Conservation (phyloP, 2,797 vertebrate genomes). For the Myotis planiceps region DNA sequence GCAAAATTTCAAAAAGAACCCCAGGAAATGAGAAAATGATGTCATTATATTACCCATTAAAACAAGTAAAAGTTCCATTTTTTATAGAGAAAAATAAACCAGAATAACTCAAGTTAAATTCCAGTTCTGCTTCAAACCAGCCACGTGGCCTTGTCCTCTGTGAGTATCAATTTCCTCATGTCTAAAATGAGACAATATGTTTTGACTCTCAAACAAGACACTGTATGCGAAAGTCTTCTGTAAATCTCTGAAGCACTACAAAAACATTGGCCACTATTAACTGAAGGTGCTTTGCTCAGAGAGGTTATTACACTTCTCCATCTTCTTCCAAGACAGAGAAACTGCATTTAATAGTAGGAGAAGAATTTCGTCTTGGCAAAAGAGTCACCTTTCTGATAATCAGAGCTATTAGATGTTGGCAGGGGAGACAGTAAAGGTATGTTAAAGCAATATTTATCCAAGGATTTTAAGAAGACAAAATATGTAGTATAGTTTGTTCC, state of each 20-base stretch:
- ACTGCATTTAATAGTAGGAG: neutral
- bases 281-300: neutral
- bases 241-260: neutral
- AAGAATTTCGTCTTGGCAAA: conserved; percentile 27
- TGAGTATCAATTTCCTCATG: neutral
- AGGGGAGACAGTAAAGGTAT: neutral
- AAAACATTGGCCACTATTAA: neutral
- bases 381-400: neutral
- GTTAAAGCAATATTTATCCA: neutral
- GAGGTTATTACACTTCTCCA: neutral
- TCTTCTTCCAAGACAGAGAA: neutral
- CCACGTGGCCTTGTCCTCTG: neutral
- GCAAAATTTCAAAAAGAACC: conserved; percentile 14
- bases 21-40: conserved; percentile 53
- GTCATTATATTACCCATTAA: neutral
- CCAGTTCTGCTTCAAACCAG: neutral
- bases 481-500: neutral
- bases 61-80: conserved; percentile 29
- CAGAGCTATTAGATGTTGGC: neutral
- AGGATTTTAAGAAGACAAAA: conserved; percentile 9
- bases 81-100: neutral
- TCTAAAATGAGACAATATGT: neutral
- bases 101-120: conserved; percentile 14
- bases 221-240: neutral
- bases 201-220: neutral